These are phyloP conservation scores for Stenurella melanura DNA, from an alignment of 2,888 invertebrate species.

Conservation along the genomic window DNA sequence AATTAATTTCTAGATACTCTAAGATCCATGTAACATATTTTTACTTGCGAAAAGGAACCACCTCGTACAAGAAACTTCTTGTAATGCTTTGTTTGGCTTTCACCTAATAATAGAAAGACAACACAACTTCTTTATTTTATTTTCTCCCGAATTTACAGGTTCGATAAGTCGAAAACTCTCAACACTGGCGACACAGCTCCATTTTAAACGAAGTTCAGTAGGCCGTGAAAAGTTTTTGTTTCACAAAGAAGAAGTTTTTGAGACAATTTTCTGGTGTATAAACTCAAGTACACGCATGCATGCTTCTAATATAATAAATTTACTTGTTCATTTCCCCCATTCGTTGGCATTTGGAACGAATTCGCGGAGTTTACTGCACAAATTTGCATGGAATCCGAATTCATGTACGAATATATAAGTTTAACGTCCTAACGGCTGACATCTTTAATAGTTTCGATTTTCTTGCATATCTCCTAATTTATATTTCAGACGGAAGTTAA, in stretches of 20 bases:
- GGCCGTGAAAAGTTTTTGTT: slow-evolving; percentile 16
- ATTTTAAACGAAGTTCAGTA: slow-evolving; percentile 14
- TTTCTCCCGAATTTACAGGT: slow-evolving; percentile 4
- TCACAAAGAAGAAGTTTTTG: slow-evolving; percentile 44
- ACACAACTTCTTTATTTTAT: slow-evolving; percentile 9
- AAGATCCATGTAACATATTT: too few species aligned
- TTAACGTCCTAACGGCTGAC: slow-evolving; percentile 62
- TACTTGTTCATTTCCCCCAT: slow-evolving; percentile 63
- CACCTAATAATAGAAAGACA: not conserved
- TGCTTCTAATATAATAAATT: slow-evolving; percentile 65
- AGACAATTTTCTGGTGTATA: slow-evolving; percentile 59
- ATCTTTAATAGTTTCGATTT: slow-evolving; percentile 67
- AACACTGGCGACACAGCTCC: slow-evolving; percentile 17
- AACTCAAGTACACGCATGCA: slow-evolving; percentile 63
- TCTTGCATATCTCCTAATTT: slow-evolving; percentile 56
- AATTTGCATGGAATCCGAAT: slow-evolving; percentile 68
- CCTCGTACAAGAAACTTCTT: not conserved
- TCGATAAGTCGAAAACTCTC: not conserved
- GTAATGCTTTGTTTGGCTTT: not conserved
- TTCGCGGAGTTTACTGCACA: slow-evolving; percentile 64
- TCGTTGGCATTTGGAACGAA: slow-evolving; percentile 62
- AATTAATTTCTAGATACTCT: too few species aligned
- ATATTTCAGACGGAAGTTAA: slow-evolving; percentile 41
- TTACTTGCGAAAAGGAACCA: too few species aligned
- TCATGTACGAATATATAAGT: slow-evolving; percentile 67